A percentile compares a stretch with the other conserved stretches of the same genome.
phyloP scores from a whole-genome alignment of 1,140 invertebrate genomes.

The Coenobita brevimanus region DNA sequence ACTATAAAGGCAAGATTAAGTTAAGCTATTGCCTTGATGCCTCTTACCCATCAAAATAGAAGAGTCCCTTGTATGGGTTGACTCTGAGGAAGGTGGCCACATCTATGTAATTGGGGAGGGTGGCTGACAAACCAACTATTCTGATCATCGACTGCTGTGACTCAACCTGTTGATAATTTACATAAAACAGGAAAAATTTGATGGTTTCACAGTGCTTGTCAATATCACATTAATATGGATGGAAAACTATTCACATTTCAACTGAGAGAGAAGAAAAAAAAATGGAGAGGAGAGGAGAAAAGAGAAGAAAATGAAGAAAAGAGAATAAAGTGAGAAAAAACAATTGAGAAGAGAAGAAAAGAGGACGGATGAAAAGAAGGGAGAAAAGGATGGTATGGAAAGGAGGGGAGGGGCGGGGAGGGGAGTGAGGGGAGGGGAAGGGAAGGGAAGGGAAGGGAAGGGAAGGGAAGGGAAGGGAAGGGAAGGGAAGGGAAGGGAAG shows the following conservation, averaged over 20 bases:
- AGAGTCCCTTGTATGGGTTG: slow-evolving; percentile 93
- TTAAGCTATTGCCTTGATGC: too few species aligned
- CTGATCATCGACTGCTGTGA: slow-evolving; percentile 97
- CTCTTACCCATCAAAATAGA: slow-evolving; percentile 92
- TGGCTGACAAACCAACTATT: slow-evolving; percentile 98
- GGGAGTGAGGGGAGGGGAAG: too few species aligned
- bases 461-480: too few species aligned
- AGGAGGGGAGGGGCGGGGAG: too few species aligned
- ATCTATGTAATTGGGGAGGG: slow-evolving; percentile 98
- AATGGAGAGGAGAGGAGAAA: background rate
- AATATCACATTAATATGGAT: background rate
- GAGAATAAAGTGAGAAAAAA: background rate
- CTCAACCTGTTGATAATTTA: slow-evolving; percentile 81
- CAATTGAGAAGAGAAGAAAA: slow-evolving; percentile 21
- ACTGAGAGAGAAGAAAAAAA: too few species aligned
- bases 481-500: too few species aligned
- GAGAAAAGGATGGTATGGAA: too few species aligned
- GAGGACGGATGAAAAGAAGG: background rate
- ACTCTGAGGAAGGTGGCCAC: slow-evolving; percentile 96
- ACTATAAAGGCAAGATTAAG: too few species aligned
- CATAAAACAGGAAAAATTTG: background rate
- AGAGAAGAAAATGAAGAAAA: background rate
- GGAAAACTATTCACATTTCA: too few species aligned
- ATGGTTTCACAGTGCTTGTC: background rate
- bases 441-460: too few species aligned